These are phyloP conservation scores for Andrena trimmerana DNA, from an alignment of 2,888 invertebrate genomes.

Conservation along the genomic window DNA sequence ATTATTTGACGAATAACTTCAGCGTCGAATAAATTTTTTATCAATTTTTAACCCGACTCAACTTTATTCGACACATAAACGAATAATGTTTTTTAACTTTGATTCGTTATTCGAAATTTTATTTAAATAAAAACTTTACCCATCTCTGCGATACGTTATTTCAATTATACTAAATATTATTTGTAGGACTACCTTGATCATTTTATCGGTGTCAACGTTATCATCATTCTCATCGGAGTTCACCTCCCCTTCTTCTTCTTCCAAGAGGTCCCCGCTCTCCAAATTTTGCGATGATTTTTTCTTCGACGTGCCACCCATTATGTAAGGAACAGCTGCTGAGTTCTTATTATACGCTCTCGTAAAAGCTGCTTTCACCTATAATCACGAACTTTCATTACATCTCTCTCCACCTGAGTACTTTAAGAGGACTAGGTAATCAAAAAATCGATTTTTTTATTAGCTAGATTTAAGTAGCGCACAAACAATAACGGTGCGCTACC, in stretches of 20 bases:
- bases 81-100: background rate
- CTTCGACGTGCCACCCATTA: constrained; percentile 88
- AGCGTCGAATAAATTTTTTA: no score
- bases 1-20: no score
- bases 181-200: constrained; percentile 89
- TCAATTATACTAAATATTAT: constrained; percentile 14
- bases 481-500: no score
- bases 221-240: constrained; percentile 86
- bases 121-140: no score
- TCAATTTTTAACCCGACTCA: background rate
- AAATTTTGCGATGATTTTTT: constrained; percentile 85
- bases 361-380: constrained; percentile 95
- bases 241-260: constrained; percentile 83
- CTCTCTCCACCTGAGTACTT: background rate
- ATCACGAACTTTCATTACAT: background rate
- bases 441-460: no score
- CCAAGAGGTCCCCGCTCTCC: constrained; percentile 84
- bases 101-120: no score
- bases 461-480: no score
- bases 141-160: background rate
- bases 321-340: constrained; percentile 91
- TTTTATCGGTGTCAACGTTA: constrained; percentile 89
- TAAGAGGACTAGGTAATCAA: background rate
- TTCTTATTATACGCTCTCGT: constrained; percentile 97
- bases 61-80: background rate